Evolutionary conservation across 92 coral and sea anemone genomes (phyloP).

Genomic region (Palythoa heliodiscus): DNA sequence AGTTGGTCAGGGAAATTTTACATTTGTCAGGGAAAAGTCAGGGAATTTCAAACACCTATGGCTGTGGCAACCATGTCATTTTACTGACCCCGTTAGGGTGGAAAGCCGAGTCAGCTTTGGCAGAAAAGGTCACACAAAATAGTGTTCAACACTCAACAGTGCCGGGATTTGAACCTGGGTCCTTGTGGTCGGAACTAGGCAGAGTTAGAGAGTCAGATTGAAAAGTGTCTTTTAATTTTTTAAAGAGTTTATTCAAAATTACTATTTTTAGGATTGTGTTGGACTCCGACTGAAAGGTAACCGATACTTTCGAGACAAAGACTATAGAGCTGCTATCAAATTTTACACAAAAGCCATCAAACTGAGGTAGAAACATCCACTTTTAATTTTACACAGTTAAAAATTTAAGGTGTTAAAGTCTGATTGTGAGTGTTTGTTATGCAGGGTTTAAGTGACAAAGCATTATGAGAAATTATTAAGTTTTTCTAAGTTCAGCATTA

Average conservation of each 20-base stretch:
- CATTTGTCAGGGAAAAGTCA: too few species aligned
- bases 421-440: background rate
- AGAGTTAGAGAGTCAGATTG: too few species aligned
- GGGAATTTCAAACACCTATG: too few species aligned
- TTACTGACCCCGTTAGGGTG: too few species aligned
- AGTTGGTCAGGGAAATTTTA: too few species aligned
- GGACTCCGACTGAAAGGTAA: conserved; percentile 75
- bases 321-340: conserved; percentile 63
- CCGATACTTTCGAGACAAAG: conserved; percentile 55
- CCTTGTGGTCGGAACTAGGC: too few species aligned
- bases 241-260: background rate
- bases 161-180: too few species aligned
- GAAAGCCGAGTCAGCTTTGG: too few species aligned
- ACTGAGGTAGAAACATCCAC: conserved; percentile 43
- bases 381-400: too few species aligned
- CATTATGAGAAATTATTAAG: background rate
- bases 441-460: background rate
- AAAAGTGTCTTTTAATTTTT: background rate
- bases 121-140: too few species aligned
- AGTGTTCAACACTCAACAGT: too few species aligned
- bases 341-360: conserved; percentile 71
- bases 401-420: background rate
- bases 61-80: too few species aligned
- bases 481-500: background rate
- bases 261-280: conserved; percentile 48